Percentiles rank a stretch among this genome's conserved stretches.
Conservation (phyloP, 2,113 vertebrate species). For the Chiloscyllium plagiosum region DNA sequence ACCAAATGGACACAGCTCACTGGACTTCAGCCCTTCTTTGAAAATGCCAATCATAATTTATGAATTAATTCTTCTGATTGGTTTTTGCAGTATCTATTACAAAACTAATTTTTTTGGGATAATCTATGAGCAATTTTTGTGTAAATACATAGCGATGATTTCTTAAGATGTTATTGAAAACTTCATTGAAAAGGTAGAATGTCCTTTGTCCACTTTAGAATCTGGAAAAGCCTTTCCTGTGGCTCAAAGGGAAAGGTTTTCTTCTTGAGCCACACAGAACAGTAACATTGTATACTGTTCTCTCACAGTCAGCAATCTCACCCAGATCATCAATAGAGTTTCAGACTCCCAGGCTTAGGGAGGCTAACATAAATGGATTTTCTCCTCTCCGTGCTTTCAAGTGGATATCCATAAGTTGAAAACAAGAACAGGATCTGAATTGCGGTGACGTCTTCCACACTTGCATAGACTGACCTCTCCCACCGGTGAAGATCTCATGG, state of each 20-base stretch:
- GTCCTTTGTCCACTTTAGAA: too few relatives aligned
- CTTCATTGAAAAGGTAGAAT: background rate
- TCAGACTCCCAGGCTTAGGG: background rate
- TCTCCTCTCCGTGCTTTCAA: background rate
- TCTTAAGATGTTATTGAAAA: background rate
- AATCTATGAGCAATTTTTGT: background rate
- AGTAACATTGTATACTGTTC: background rate
- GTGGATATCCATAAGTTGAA: background rate
- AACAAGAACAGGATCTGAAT: too few relatives aligned
- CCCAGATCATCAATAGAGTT: background rate
- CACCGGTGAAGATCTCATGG: background rate
- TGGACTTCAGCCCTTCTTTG: background rate
- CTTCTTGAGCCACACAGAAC: background rate
- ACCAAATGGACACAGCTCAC: background rate
- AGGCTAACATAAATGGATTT: background rate
- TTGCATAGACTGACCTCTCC: background rate
- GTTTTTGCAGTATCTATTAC: background rate
- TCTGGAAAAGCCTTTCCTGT: background rate
- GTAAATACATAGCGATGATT: background rate
- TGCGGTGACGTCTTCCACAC: background rate
- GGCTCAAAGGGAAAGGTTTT: background rate
- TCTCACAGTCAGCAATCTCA: background rate
- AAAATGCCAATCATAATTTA: constrained; percentile 10
- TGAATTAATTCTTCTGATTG: constrained; percentile 3
- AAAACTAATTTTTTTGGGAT: background rate